Conservation (phyloP, 1,140 invertebrate genomes). For the Pseudoatta argentina region DNA sequence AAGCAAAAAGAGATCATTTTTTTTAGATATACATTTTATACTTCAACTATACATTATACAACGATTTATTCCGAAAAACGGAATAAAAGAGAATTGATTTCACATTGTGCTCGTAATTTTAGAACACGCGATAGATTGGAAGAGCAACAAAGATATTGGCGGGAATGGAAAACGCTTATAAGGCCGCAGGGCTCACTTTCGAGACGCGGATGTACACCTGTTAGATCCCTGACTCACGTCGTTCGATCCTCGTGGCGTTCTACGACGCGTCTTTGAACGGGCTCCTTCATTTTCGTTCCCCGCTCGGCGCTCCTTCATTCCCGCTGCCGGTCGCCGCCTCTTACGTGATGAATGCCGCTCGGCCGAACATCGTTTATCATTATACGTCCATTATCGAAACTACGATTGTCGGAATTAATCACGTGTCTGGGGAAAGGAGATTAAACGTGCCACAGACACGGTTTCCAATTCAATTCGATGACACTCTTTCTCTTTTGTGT, state of each 20-base stretch:
- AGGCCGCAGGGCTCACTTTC: constrained; percentile 5
- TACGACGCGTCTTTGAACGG: constrained; percentile 59
- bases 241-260: constrained; percentile 61
- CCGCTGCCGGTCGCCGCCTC: constrained; percentile 9
- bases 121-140: background rate
- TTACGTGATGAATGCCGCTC: constrained; percentile 50
- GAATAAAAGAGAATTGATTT: background rate
- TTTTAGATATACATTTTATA: background rate
- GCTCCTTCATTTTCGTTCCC: constrained; percentile 70
- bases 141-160: constrained; percentile 17
- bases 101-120: constrained; percentile 4
- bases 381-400: constrained; percentile 68
- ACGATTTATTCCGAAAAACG: background rate
- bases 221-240: constrained; percentile 66
- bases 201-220: constrained; percentile 67
- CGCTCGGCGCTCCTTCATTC: constrained; percentile 14
- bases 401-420: constrained; percentile 72
- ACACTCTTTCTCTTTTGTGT: constrained; percentile 37
- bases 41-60: background rate
- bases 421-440: constrained; percentile 61
- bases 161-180: constrained; percentile 47
- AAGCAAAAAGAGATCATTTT: background rate
- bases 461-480: constrained; percentile 25
- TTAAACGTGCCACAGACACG: constrained; percentile 38
- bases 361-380: constrained; percentile 70